Percentiles rank a stretch among this genome's conserved stretches.
Conservation (phyloP, 2,888 invertebrate genomes). For the Drosophila pseudotakahashii region DNA sequence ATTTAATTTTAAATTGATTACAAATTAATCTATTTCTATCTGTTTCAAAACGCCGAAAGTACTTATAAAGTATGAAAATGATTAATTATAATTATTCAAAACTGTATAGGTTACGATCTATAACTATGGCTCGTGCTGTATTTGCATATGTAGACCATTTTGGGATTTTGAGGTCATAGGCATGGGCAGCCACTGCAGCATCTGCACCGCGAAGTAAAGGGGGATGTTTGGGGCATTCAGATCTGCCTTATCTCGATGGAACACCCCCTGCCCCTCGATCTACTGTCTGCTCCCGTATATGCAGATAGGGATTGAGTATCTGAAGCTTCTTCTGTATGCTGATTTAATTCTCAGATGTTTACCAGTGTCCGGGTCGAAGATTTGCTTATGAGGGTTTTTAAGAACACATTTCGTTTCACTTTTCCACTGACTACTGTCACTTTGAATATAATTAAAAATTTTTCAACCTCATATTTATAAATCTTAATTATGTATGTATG, state of each 20-base stretch:
- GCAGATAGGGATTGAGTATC: conserved; percentile 30
- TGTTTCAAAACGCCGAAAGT: no score
- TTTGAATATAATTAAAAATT: no score
- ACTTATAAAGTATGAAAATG: no score
- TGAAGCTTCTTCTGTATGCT: conserved; percentile 22
- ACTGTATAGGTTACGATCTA: not conserved
- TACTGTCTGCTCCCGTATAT: conserved; percentile 5
- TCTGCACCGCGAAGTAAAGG: conserved; percentile 20
- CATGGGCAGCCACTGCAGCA: conserved; percentile 47
- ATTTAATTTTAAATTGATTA: no score
- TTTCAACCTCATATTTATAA: no score
- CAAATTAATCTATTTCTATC: no score
- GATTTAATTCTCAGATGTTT: conserved; percentile 41
- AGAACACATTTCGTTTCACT: no score
- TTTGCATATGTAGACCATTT: conserved; percentile 60
- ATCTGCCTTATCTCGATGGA: conserved; percentile 35
- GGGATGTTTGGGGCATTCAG: conserved; percentile 7
- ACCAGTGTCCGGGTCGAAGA: not conserved
- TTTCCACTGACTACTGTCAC: no score
- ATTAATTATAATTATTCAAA: no score
- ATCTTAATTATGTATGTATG: not conserved
- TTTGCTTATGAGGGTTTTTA: no score
- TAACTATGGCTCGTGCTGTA: conserved; percentile 31
- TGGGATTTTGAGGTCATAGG: conserved; percentile 76
- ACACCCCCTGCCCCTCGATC: conserved; percentile 8